Evolutionary conservation across 2,888 invertebrate species (phyloP).

Genomic region (Candidula unifasciata): DNA sequence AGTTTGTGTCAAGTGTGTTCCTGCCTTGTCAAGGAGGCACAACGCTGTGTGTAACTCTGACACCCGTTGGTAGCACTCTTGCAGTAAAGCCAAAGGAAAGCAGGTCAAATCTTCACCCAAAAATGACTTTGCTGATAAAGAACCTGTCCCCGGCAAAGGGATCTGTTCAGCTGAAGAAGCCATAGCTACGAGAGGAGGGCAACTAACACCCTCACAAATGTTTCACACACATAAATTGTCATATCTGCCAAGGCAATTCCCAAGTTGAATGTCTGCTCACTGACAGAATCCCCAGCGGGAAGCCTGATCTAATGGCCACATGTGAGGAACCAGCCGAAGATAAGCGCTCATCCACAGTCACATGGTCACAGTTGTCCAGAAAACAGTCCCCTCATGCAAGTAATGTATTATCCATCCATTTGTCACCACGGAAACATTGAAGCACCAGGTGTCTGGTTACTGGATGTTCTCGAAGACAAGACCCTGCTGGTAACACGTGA

Average conservation of each 20-base stretch:
- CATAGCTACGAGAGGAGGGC: background rate
- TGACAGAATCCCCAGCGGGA: background rate
- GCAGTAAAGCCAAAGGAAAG: slow-evolving; percentile 28
- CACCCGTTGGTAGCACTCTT: slow-evolving; percentile 57
- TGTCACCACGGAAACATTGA: background rate
- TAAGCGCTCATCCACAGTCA: background rate
- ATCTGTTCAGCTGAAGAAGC: background rate
- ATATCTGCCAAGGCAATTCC: background rate
- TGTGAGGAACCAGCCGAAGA: background rate
- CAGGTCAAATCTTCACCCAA: background rate
- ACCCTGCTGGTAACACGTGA: too few relatives aligned
- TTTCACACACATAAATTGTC: background rate
- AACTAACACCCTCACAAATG: background rate
- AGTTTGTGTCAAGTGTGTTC: slow-evolving; percentile 61
- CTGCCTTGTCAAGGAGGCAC: slow-evolving; percentile 63
- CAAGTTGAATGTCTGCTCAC: background rate
- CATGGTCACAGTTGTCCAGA: too few relatives aligned
- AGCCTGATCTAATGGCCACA: background rate
- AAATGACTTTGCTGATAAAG: background rate
- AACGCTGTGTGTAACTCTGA: slow-evolving; percentile 58
- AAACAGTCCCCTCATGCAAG: too few relatives aligned
- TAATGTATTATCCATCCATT: too few relatives aligned
- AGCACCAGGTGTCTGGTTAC: background rate
- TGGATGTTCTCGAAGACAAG: too few relatives aligned
- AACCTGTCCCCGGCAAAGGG: background rate